Base-by-base conservation (phyloP, 64 coral and sea anemone genomes). In the Porites australiensis region DNA sequence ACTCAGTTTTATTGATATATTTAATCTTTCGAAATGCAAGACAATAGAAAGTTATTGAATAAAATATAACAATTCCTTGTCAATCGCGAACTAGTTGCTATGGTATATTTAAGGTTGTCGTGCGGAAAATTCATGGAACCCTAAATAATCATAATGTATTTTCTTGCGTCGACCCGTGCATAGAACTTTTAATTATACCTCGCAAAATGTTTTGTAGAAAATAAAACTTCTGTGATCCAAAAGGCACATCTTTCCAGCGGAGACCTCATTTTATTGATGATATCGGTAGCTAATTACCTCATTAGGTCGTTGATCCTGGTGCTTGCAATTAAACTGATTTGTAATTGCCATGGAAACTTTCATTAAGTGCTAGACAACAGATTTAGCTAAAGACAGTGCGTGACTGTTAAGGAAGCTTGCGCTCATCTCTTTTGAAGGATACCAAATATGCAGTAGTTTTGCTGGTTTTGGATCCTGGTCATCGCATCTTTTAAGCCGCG, bases 51-150 rank as follows among this genome's bases (percentile, higher is more conserved):
- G 20, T 70, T 20, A 37, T 7, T 23, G 66, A 70, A 70, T 70
- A 73, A 14, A 27, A 37, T 45, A 44, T 46, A 73, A 37, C 27
- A 37, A 12, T 13, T 73, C 15, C 43, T 73, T 12, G 44, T 70
- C 27, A 8, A 8, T 23, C 3, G 16, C 4, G 27, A 20, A 4
- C 6, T 70, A 27, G 18, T 70, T 70, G 19, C 66, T 22, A 70
- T 70, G 19, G 5, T 8, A 27, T 0, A 6, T 73, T 44, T 13
- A 44, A 27, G 8, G 12, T 37, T 44, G 13, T 50, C 73, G 73
- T 76, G 73, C 73, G 73, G 73, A 50, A 51, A 76, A 76, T 76
- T 76, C 73, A 76, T 76, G 46, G 48, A 18, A 49, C 12, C 12
- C 54, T 57, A 57, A 4, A 13, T 50, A 37, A 37, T 37, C 27